phyloP scores from a whole-genome alignment of 2,888 invertebrate species.

The Pseudococcus viburni region DNA sequence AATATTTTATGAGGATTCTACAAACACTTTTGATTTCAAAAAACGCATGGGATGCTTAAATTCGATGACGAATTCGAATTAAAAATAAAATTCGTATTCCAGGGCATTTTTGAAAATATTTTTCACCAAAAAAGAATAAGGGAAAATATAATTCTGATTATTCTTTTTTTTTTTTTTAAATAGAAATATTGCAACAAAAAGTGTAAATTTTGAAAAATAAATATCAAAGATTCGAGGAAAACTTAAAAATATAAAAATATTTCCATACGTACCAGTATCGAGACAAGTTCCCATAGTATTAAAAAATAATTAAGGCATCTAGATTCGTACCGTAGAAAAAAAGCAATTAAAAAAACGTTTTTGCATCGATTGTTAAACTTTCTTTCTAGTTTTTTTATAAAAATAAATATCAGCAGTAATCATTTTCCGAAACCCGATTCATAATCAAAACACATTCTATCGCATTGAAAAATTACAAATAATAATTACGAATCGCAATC shows the following conservation, averaged over 20 bases:
- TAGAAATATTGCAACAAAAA: too few species aligned
- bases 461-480: background rate
- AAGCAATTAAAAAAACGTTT: conserved; percentile 19
- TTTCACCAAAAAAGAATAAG: too few species aligned
- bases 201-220: too few species aligned
- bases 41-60: too few species aligned
- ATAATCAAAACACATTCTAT: conserved; percentile 61
- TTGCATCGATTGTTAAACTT: conserved; percentile 25
- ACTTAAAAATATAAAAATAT: background rate
- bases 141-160: too few species aligned
- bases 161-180: too few species aligned
- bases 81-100: too few species aligned
- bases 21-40: too few species aligned
- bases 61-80: too few species aligned
- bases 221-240: background rate
- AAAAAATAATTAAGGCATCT: conserved; percentile 38
- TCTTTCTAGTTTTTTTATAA: conserved; percentile 65
- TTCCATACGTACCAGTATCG: conserved; percentile 72
- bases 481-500: background rate
- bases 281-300: conserved; percentile 73
- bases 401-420: conserved; percentile 65
- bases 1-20: background rate
- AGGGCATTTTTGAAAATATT: too few species aligned
- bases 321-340: background rate
- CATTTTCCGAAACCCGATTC: conserved; percentile 65